Percentiles rank a stretch among this genome's conserved stretches.
phyloP scores from a whole-genome alignment of 2,113 vertebrate genomes.

The Micromys minutus region DNA sequence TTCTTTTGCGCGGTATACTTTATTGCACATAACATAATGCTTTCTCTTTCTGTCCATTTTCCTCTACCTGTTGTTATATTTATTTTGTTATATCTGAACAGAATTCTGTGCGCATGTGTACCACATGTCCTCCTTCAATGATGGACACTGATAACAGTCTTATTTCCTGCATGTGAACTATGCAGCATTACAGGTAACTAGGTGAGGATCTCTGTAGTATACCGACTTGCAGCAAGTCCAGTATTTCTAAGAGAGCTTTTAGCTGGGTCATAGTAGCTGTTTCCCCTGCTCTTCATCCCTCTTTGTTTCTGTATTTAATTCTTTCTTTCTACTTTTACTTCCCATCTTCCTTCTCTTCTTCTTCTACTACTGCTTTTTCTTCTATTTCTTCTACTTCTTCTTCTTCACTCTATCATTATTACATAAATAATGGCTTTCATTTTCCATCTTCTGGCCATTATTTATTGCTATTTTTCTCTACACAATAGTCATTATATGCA shows the following conservation, averaged over 20 bases:
- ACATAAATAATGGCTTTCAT: neutral
- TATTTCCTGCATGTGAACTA: neutral
- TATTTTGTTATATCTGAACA: too few species aligned
- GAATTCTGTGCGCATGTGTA: too few species aligned
- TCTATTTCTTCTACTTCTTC: neutral
- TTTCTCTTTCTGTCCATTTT: neutral
- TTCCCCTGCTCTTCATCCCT: neutral
- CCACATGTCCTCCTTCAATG: neutral
- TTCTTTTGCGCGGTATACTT: neutral
- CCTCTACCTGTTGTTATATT: too few species aligned
- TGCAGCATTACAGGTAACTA: neutral
- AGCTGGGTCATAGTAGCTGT: too few species aligned
- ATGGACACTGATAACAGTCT: neutral
- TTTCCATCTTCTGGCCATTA: neutral
- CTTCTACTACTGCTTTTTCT: neutral
- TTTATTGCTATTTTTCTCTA: neutral
- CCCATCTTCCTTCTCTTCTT: neutral
- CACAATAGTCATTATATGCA: neutral
- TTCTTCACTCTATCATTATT: neutral
- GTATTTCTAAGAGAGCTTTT: neutral
- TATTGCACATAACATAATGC: neutral
- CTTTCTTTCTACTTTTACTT: neutral
- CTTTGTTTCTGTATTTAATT: neutral
- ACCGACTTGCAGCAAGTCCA: neutral
- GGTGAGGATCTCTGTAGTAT: neutral